A percentile compares a stretch with the other conserved stretches of the same genome.
phyloP scores from a whole-genome alignment of 2,113 vertebrate species.

The Amphilophus citrinellus region DNA sequence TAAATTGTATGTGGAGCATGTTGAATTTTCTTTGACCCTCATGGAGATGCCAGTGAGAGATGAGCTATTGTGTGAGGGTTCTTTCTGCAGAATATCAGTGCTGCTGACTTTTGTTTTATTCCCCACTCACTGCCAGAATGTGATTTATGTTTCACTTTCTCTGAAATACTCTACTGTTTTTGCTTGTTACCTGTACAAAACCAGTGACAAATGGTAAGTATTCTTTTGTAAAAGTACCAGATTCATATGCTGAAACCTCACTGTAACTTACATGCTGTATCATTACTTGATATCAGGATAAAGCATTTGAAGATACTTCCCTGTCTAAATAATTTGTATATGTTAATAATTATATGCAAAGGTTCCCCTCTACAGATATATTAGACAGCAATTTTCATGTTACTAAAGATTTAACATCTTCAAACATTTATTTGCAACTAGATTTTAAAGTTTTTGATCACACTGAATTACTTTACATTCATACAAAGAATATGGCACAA shows the following conservation, averaged over 20 bases:
- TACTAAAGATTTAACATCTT: background rate
- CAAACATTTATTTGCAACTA: too few relatives aligned
- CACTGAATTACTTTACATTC: background rate
- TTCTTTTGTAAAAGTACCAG: background rate
- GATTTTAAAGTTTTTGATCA: background rate
- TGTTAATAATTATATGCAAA: background rate
- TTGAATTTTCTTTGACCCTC: background rate
- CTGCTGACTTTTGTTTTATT: background rate
- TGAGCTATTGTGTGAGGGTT: background rate
- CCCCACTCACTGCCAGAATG: background rate
- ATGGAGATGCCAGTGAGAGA: background rate
- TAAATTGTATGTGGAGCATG: background rate
- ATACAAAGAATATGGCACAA: background rate
- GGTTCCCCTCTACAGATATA: background rate
- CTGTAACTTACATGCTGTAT: background rate
- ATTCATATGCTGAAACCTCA: background rate
- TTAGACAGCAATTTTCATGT: background rate
- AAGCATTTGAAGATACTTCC: background rate
- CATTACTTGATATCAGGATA: background rate
- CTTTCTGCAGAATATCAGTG: background rate
- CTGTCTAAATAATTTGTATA: background rate
- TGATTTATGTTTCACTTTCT: slow-evolving; percentile 16
- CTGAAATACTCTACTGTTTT: background rate
- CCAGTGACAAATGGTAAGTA: background rate
- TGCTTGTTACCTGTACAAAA: background rate